Base-by-base conservation (phyloP, 2,113 vertebrate genomes). In the Cavia porcellus region DNA sequence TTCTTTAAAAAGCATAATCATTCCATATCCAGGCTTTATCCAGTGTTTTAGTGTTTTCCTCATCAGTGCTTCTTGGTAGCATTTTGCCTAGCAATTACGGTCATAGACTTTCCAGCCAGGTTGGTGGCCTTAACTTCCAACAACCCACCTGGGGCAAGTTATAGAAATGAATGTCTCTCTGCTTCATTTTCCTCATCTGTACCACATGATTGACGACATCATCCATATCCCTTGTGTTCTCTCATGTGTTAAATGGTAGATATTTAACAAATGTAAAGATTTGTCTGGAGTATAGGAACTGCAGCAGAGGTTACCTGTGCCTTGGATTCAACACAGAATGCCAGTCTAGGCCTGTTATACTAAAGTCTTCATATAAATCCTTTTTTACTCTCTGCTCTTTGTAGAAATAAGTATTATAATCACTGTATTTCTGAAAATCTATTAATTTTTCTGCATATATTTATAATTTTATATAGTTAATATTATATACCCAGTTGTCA, bases 31-130 rank as follows among this genome's bases (percentile, higher is more conserved):
- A 50, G 38, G 66, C 7, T 86, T 68, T 30, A 52, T 1, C 62
- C n/a, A 70, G 30, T 50, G 38, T 38, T 57, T 89, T 75, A 20
- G 4, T 68, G 3, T 82, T 32, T 82, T 81, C 92, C 55, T 17
- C 68, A 89, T 20, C 22, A 55, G 35, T 32, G 22, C 92, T 74
- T 47, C 62, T 75, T 42, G 86, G 11, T 68, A 94, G 30, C 1
- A 55, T 96, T 92, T 82, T 62, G 10, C 59, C 32, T 32, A 94
- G 59, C 77, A 30, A 77, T 42, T 86, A 89, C 52, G 52, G 42
- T 1, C 7, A 70, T 55, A 0, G 30, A 42, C 42, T 61, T 17
- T n/a, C n/a, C 17, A 35, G 28, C 5, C 24, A 68, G 28, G 52
- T 25, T 4, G 62, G 35, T 74, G 19, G 11, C 25, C 7, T 86